Conservation (phyloP, 2,888 invertebrate species). For the Hylaea fasciaria region DNA sequence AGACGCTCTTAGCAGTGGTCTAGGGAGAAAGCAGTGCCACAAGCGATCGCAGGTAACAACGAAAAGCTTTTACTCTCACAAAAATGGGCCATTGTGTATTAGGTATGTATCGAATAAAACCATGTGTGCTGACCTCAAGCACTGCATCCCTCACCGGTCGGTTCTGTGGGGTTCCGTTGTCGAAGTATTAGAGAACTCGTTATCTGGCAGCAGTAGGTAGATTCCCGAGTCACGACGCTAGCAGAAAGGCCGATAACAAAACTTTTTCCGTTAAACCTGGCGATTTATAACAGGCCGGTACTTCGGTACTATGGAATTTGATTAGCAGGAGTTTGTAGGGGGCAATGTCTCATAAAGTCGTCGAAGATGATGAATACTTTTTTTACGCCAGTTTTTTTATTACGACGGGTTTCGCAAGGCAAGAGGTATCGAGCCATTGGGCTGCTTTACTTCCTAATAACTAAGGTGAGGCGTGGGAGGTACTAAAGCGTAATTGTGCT, state of each 20-base stretch:
- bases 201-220: slow-evolving; percentile 49
- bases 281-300: slow-evolving; percentile 56
- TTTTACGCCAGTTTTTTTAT: slow-evolving; percentile 22
- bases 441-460: slow-evolving; percentile 8
- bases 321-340: slow-evolving; percentile 37
- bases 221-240: slow-evolving; percentile 39
- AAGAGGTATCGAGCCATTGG: slow-evolving; percentile 7
- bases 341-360: slow-evolving; percentile 27
- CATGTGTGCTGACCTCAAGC: not conserved
- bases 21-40: too few relatives aligned
- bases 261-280: slow-evolving; percentile 61
- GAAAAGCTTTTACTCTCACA: too few relatives aligned
- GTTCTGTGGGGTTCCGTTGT: slow-evolving; percentile 46
- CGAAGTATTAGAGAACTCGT: slow-evolving; percentile 57
- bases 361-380: slow-evolving; percentile 31
- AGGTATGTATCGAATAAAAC: not conserved
- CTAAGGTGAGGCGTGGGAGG: not conserved
- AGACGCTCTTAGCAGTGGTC: too few relatives aligned
- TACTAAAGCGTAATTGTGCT: not conserved
- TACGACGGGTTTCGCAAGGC: slow-evolving; percentile 17
- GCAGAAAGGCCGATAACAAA: slow-evolving; percentile 52
- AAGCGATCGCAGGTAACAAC: too few relatives aligned
- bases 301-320: slow-evolving; percentile 38
- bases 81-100: too few relatives aligned
- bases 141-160: slow-evolving; percentile 19